These are phyloP conservation scores for Sebastolobus alascanus DNA, from an alignment of 2,797 vertebrate genomes.

Conservation along the genomic window DNA sequence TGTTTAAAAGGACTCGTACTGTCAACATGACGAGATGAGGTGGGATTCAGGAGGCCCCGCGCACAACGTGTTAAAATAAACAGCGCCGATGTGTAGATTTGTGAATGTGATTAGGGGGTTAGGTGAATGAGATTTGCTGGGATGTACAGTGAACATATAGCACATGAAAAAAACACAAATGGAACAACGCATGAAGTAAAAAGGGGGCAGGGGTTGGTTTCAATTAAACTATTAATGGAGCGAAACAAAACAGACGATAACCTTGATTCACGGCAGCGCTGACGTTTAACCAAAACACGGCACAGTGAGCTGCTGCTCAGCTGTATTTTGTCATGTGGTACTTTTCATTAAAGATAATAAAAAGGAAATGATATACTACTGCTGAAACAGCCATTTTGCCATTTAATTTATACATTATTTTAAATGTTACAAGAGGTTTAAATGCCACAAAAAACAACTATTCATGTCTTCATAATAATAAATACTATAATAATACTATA, in stretches of 20 bases:
- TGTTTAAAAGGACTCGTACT: constrained; percentile 71
- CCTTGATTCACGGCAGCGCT: constrained; percentile 43
- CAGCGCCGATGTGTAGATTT: constrained; percentile 67
- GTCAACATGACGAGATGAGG: constrained; percentile 72
- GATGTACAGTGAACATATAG: constrained; percentile 55
- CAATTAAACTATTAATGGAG: constrained; percentile 65
- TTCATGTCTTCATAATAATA: neutral
- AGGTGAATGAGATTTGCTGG: constrained; percentile 58
- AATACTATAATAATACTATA: no score
- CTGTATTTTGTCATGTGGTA: constrained; percentile 25
- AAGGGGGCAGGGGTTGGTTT: constrained; percentile 52
- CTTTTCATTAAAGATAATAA: constrained; percentile 2
- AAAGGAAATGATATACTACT: neutral
- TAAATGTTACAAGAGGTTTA: neutral
- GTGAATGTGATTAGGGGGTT: constrained; percentile 61
- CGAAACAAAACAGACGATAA: constrained; percentile 61
- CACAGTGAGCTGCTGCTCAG: constrained; percentile 13
- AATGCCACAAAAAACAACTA: neutral
- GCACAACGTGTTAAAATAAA: constrained; percentile 76
- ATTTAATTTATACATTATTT: neutral
- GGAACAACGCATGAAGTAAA: constrained; percentile 26
- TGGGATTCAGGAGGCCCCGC: constrained; percentile 54
- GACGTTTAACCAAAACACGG: constrained; percentile 43
- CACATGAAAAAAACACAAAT: constrained; percentile 50
- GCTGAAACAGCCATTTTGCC: neutral